Evolutionary conservation across 2,113 vertebrate species (phyloP), one percentile per base, ranked within the genome.

Genomic region (Syngnathus floridae): DNA sequence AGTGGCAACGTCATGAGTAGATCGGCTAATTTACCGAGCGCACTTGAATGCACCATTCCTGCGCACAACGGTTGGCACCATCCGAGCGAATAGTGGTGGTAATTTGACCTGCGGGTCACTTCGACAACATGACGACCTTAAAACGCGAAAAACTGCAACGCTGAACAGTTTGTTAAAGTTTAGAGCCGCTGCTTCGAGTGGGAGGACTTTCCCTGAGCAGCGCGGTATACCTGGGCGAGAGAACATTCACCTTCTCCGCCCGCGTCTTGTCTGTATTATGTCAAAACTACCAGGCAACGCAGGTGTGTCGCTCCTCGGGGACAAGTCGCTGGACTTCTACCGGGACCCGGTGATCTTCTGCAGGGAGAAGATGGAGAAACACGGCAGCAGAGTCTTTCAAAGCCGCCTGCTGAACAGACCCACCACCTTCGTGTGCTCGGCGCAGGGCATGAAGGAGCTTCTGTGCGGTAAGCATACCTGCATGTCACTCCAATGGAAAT

Each of bases 241-340:
- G 12, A 45, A 21, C 21, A 38, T 62, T 46, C 31, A 36, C 26
- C 4, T 6, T 9, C 40, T 3, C 40, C 40, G 2, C 40, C 40
- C 40, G 2, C 40, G 2, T 12, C 4, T 35, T 21, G 16, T 37
- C 16, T 21, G 7, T 36, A 38, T 37, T 35, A 89, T 89, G 88
- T 76, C 85, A 38, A 85, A 85, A 70, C 72, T 87, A 75, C 78
- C 83, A 41, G 89, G 89, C 74, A 82, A 66, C 37, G 77, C 83
- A 55, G 87, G 89, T 35, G 72, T 81, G 8, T 66, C 85, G 41
- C 54, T 89, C 75, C 72, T 90, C 12, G 82, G 86, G 4, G 87
- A 89, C 70, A 87, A 85, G 46, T 86, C 88, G 5, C 48, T 90
- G 66, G 88, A 90, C 48, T 90, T 90, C 35, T 90, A 89, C 74